Evolutionary conservation across 2,888 invertebrate genomes (phyloP), one percentile per base, ranked within the genome.

Genomic region (Philhelius pedissequus): DNA sequence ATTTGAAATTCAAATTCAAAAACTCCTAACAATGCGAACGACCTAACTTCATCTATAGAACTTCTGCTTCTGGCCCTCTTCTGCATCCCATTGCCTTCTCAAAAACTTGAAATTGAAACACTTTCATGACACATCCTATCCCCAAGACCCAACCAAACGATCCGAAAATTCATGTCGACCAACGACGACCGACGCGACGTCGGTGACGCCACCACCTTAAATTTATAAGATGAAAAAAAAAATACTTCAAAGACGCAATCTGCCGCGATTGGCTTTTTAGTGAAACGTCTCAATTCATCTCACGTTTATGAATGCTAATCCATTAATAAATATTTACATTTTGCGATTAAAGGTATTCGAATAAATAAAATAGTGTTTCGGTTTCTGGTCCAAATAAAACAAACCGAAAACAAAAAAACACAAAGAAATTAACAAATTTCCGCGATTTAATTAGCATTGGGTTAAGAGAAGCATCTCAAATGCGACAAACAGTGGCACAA

Each of bases 241-340:
- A 60, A 13, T 56, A 78, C 82, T 62, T 82, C 82, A 82, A 82
- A 82, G 82, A 56, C 32, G 40, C 62, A 58, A 66, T 68, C 68
- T 62, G 54, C 73, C 78, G 73, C 73, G 73, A 78, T 64, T 69
- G 70, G 48, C 32, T 70, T 45, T 60, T 64, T 64, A 48, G 68
- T 74, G 43, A 54, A 73, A 68, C 74, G 64, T 70, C 83, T 75
- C 74, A 38, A 79, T 84, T 80, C 79, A 75, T 70, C 75, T 84
- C 83, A 78, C 83, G 83, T 66, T 83, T 75, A 76, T 66, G 71
- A 79, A 84, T 84, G 80, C 84, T 84, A 84, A 84, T 80, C 80
- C 80, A 71, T 80, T 80, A 68, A 84, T 84, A 84, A 84, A 84
- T 84, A 84, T 84, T 84, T 84, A 84, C 84, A 80, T 80, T 80